Percentiles rank a stretch among this genome's conserved stretches.
Conservation (phyloP, 35 echinoderm and acorn worm species). For the Apostichopus parvimensis region DNA sequence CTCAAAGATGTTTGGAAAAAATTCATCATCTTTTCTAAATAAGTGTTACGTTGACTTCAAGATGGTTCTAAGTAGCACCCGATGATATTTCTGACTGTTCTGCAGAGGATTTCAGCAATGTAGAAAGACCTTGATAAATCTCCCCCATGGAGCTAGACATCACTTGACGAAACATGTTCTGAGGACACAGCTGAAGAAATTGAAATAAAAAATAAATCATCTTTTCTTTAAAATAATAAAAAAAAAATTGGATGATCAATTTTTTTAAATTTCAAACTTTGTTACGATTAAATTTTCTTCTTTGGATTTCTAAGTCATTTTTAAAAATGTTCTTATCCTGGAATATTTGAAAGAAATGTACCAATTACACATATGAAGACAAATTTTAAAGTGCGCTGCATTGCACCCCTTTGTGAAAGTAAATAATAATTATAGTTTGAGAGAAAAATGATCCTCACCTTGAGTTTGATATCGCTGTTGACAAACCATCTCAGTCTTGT, state of each 20-base stretch:
- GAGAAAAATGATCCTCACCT: conserved; percentile 47
- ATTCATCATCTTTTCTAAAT: too few species aligned
- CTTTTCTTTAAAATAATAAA: too few species aligned
- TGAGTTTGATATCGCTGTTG: conserved; percentile 81
- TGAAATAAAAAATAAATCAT: neutral
- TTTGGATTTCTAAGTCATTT: too few species aligned
- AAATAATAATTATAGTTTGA: too few species aligned
- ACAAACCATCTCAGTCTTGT: conserved; percentile 70
- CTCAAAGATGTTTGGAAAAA: too few species aligned
- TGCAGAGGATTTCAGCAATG: neutral
- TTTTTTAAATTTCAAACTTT: neutral
- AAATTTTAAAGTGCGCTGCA: too few species aligned
- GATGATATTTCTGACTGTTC: neutral
- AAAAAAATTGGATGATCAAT: too few species aligned
- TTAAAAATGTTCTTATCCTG: too few species aligned
- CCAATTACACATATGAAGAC: too few species aligned
- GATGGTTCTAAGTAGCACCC: neutral
- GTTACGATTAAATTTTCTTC: neutral
- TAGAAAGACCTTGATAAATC: conserved; percentile 34
- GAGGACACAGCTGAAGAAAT: conserved; percentile 38
- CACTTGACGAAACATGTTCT: conserved; percentile 40
- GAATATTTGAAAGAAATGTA: too few species aligned
- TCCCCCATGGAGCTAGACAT: conserved; percentile 15
- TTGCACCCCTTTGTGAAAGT: too few species aligned
- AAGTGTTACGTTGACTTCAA: too few species aligned